Evolutionary conservation across 2,888 invertebrate species (phyloP).

Genomic region (Drosophila melanosoma): DNA sequence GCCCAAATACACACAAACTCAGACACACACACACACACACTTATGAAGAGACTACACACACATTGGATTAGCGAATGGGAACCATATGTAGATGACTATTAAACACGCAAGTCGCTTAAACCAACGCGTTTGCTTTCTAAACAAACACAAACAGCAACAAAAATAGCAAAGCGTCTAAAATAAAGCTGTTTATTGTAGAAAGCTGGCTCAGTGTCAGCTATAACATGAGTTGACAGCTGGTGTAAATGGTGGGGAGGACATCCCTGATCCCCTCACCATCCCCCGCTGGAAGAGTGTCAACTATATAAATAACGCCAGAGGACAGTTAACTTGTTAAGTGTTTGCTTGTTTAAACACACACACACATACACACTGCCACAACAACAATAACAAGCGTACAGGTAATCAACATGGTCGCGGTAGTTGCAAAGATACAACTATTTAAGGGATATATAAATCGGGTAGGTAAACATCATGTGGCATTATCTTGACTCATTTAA

Average conservation of each 20-base stretch:
- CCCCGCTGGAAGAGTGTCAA: conserved; percentile 23
- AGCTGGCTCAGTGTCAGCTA: conserved; percentile 38
- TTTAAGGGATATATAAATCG: background rate
- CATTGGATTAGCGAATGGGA: conserved; percentile 7
- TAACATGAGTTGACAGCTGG: conserved; percentile 35
- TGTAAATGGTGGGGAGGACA: no score
- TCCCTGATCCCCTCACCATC: background rate
- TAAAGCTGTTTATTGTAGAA: conserved; percentile 53
- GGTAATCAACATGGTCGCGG: conserved; percentile 53
- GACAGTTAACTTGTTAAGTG: conserved; percentile 56
- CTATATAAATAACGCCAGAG: conserved; percentile 26
- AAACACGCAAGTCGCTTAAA: conserved; percentile 73
- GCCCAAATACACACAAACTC: background rate
- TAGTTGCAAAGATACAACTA: conserved; percentile 17
- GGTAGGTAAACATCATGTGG: conserved; percentile 21
- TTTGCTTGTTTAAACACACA: conserved; percentile 46
- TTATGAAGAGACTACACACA: background rate
- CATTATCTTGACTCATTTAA: conserved; percentile 4
- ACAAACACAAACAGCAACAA: conserved; percentile 11
- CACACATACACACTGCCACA: conserved; percentile 1
- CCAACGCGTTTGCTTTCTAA: conserved; percentile 51
- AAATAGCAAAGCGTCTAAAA: conserved; percentile 6
- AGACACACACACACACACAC: background rate
- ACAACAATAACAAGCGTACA: conserved; percentile 4
- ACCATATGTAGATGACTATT: conserved; percentile 62